phyloP scores from a whole-genome alignment of 2,797 vertebrate species.

The Scyliorhinus canicula region DNA sequence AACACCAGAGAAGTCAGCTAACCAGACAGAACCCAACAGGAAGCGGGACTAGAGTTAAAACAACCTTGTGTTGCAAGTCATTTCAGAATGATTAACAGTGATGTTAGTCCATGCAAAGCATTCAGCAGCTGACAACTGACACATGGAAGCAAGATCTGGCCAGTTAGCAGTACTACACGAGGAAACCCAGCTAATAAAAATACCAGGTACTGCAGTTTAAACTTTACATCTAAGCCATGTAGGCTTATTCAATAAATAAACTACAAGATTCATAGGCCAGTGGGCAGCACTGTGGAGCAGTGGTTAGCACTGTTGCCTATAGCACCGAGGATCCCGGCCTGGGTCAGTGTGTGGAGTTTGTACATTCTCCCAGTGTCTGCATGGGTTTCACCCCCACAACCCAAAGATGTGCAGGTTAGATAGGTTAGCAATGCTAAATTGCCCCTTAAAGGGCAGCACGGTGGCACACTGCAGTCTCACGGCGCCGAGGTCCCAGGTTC shows the following conservation, averaged over 20 bases:
- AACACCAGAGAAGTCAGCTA: not conserved
- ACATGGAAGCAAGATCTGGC: not conserved
- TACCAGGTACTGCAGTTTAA: not conserved
- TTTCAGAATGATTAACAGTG: not conserved
- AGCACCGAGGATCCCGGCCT: no score
- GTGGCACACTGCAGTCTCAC: no score
- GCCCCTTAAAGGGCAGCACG: no score
- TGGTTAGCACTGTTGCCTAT: no score
- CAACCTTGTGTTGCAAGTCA: not conserved
- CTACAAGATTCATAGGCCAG: not conserved
- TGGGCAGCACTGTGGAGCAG: no score
- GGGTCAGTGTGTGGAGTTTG: no score
- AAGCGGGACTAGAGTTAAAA: not conserved
- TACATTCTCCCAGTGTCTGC: no score
- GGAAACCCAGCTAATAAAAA: not conserved
- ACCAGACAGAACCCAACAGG: not conserved
- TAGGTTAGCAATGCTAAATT: no score
- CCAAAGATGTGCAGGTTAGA: no score
- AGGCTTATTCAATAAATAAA: not conserved
- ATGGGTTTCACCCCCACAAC: no score
- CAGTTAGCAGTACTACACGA: not conserved
- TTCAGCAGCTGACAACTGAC: not conserved
- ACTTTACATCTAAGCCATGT: not conserved
- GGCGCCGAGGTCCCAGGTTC: no score
- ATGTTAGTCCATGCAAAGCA: not conserved